Percentiles rank a stretch among this genome's conserved stretches.
Evolutionary conservation across 2,113 vertebrate genomes (phyloP).

Genomic region (Corythoichthys intestinalis): DNA sequence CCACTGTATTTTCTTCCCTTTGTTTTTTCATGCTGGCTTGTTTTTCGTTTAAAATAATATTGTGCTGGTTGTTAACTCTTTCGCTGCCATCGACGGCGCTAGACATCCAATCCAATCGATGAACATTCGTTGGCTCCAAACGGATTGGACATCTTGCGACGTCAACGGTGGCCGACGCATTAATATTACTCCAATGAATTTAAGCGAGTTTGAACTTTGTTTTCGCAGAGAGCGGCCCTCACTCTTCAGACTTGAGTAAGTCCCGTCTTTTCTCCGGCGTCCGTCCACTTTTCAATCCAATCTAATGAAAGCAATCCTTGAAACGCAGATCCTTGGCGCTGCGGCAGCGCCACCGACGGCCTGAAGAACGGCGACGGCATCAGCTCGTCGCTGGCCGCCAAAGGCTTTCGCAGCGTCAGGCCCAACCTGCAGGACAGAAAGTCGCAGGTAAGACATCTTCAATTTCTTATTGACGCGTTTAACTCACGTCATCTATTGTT

Average conservation of each 20-base stretch:
- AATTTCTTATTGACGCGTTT: background rate
- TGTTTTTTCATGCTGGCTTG: too few species aligned
- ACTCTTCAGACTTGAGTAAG: constrained; percentile 91
- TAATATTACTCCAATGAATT: too few species aligned
- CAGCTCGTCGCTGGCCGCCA: constrained; percentile 90
- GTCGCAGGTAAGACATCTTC: constrained; percentile 80
- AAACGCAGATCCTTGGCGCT: constrained; percentile 84
- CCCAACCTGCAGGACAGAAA: constrained; percentile 93
- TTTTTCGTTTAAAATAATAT: too few species aligned
- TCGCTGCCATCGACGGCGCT: too few species aligned
- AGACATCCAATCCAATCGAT: too few species aligned
- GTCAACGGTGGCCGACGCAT: too few species aligned
- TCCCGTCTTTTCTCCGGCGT: background rate
- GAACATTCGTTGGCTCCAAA: too few species aligned
- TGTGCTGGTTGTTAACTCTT: too few species aligned
- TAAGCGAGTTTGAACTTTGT: too few species aligned
- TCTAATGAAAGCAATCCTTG: constrained; percentile 5
- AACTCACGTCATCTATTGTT: constrained; percentile 34
- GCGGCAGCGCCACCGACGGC: constrained; percentile 77
- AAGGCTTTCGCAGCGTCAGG: constrained; percentile 92
- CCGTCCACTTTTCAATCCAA: background rate
- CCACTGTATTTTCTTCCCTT: too few species aligned
- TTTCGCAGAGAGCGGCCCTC: constrained; percentile 82
- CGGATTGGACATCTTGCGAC: too few species aligned
- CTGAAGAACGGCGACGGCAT: constrained; percentile 85